A percentile compares a stretch with the other conserved stretches of the same genome.
These are phyloP conservation scores for Drosophila sulfurigaster DNA, from an alignment of 1,140 invertebrate species.

Conservation along the genomic window DNA sequence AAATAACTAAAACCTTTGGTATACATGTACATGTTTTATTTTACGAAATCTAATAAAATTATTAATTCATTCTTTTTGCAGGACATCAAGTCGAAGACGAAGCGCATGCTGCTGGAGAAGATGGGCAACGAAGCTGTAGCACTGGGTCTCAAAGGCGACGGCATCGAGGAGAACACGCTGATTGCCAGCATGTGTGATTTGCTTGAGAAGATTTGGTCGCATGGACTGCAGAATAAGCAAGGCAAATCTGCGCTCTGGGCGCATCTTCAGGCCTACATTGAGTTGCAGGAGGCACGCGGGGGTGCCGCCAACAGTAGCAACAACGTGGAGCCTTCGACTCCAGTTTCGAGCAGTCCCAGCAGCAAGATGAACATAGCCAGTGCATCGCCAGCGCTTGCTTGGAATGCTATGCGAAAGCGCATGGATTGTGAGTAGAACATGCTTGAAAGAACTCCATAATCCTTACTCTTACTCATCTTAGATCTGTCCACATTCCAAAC, in stretches of 20 bases:
- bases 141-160: slow-evolving; percentile 89
- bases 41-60: too few relatives aligned
- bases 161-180: slow-evolving; percentile 98
- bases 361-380: slow-evolving; percentile 65
- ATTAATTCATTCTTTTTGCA: slow-evolving; percentile 76
- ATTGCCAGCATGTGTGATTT: slow-evolving; percentile 99
- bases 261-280: slow-evolving; percentile 95
- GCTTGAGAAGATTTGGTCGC: slow-evolving; percentile 98
- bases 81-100: slow-evolving; percentile 97
- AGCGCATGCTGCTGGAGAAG: slow-evolving; percentile 98
- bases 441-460: not conserved
- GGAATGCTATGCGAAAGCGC: slow-evolving; percentile 94
- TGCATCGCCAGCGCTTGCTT: slow-evolving; percentile 92
- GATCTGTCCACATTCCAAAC: slow-evolving; percentile 92
- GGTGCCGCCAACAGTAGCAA: slow-evolving; percentile 86
- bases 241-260: slow-evolving; percentile 98
- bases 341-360: slow-evolving; percentile 58
- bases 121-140: slow-evolving; percentile 95
- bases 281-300: slow-evolving; percentile 92
- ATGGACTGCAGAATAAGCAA: slow-evolving; percentile 97
- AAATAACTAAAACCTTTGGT: too few relatives aligned
- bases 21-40: too few relatives aligned
- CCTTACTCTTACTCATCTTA: slow-evolving; percentile 65
- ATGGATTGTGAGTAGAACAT: slow-evolving; percentile 93
- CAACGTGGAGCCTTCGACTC: slow-evolving; percentile 85